A percentile compares a stretch with the other conserved stretches of the same genome.
phyloP scores from a whole-genome alignment of 2,113 vertebrate genomes.

The Entomyzon cyanotis region DNA sequence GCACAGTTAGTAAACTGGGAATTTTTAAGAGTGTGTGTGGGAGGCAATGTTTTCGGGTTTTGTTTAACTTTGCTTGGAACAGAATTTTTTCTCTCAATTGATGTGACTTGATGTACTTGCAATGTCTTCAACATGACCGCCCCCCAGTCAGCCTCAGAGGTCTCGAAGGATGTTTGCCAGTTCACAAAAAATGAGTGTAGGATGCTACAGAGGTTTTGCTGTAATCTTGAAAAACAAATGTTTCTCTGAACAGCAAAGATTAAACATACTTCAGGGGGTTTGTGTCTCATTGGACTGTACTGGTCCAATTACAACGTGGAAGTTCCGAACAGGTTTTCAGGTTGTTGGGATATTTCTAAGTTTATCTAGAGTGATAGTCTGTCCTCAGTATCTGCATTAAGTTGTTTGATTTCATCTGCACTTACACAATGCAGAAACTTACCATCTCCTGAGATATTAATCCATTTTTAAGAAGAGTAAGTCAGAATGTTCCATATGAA shows the following conservation, averaged over 20 bases:
- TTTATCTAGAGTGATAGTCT: background rate
- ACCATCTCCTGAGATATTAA: background rate
- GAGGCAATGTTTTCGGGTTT: accelerated
- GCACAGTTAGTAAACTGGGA: background rate
- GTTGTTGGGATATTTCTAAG: background rate
- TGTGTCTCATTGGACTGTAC: background rate
- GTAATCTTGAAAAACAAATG: background rate
- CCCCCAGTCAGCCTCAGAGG: background rate
- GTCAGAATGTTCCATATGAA: background rate
- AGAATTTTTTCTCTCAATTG: background rate
- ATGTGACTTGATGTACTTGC: background rate
- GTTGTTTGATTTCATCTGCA: background rate
- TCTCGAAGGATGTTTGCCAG: background rate
- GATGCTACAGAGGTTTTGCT: background rate
- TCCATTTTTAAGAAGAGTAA: background rate
- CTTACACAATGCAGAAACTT: background rate
- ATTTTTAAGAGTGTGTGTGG: background rate
- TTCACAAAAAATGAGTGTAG: background rate
- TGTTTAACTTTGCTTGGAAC: background rate
- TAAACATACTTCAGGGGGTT: background rate
- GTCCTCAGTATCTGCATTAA: background rate
- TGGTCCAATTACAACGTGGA: background rate
- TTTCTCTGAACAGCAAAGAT: background rate
- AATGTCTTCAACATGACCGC: background rate
- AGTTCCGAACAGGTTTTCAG: background rate